A percentile compares a stretch with the other conserved stretches of the same genome.
Evolutionary conservation across 2,888 invertebrate genomes (phyloP).

Genomic region (Bedellia somnulentella): DNA sequence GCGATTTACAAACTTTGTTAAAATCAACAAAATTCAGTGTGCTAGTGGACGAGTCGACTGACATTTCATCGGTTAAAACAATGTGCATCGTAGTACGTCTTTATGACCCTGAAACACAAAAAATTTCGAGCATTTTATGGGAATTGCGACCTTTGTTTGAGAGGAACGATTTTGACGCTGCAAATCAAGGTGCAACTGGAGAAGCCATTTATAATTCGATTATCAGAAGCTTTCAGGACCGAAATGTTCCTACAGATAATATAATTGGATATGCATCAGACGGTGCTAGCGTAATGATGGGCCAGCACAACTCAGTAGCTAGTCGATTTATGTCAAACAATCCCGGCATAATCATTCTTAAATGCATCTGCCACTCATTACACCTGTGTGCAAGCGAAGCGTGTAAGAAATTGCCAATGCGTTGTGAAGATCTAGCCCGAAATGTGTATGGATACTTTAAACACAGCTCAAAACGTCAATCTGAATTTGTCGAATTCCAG

Average conservation of each 20-base stretch:
- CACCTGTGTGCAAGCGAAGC: constrained; percentile 19
- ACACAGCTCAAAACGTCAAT: constrained; percentile 7
- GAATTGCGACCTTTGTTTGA: too few species aligned
- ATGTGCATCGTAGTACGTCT: too few species aligned
- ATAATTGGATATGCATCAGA: constrained; percentile 17
- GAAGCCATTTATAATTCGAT: too few species aligned
- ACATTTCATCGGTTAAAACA: too few species aligned
- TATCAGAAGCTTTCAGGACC: too few species aligned
- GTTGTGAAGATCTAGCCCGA: constrained; percentile 16
- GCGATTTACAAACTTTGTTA: too few species aligned
- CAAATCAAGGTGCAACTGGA: too few species aligned
- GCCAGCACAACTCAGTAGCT: constrained; percentile 16
- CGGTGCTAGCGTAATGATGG: constrained; percentile 14
- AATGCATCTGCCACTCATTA: constrained; percentile 19
- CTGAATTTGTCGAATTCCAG: constrained; percentile 8
- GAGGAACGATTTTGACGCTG: too few species aligned
- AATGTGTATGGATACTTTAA: constrained; percentile 15
- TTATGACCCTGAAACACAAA: too few species aligned
- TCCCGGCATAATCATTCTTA: constrained; percentile 14
- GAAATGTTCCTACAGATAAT: constrained; percentile 12
- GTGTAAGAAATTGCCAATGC: constrained; percentile 15
- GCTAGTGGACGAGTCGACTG: too few species aligned
- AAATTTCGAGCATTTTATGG: too few species aligned
- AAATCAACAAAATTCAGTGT: too few species aligned
- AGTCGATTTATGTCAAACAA: constrained; percentile 9